These are phyloP conservation scores for Rhinopomastus cyanomelas DNA, from an alignment of 2,113 vertebrate species.

Conservation along the genomic window DNA sequence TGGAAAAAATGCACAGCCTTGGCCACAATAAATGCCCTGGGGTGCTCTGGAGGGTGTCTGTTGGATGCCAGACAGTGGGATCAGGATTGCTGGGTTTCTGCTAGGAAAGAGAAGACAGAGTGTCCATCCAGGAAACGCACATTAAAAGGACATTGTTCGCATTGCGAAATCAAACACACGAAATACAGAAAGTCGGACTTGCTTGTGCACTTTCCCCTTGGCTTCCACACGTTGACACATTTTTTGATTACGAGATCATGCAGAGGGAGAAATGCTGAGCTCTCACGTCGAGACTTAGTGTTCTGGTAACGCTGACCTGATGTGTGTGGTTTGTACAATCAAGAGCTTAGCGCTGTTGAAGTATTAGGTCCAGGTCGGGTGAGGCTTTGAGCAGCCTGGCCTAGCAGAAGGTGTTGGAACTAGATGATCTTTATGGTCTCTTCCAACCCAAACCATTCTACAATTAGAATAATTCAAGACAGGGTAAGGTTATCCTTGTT, in stretches of 20 bases:
- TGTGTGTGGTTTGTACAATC: rapidly evolving
- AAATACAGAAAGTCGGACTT: background rate
- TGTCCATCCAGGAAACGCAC: background rate
- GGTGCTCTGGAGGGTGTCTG: background rate
- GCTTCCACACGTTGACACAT: background rate
- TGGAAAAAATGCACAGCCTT: background rate
- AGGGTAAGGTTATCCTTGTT: rapidly evolving
- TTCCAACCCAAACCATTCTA: background rate
- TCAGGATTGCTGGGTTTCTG: background rate
- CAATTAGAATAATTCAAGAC: background rate
- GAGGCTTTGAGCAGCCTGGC: background rate
- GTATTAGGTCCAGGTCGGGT: background rate
- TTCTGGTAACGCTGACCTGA: rapidly evolving
- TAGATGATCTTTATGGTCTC: background rate
- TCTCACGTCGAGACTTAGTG: too few relatives aligned
- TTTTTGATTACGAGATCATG: background rate
- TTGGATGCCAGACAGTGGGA: background rate
- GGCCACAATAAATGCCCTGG: background rate
- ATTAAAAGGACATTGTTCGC: background rate
- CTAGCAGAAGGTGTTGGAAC: background rate
- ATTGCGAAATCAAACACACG: background rate
- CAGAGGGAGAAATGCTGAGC: background rate
- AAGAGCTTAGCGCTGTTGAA: background rate
- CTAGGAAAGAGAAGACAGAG: background rate
- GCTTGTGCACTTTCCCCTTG: background rate